Evolutionary conservation across 2,113 vertebrate species (phyloP).

Genomic region (Actinemys pallida): DNA sequence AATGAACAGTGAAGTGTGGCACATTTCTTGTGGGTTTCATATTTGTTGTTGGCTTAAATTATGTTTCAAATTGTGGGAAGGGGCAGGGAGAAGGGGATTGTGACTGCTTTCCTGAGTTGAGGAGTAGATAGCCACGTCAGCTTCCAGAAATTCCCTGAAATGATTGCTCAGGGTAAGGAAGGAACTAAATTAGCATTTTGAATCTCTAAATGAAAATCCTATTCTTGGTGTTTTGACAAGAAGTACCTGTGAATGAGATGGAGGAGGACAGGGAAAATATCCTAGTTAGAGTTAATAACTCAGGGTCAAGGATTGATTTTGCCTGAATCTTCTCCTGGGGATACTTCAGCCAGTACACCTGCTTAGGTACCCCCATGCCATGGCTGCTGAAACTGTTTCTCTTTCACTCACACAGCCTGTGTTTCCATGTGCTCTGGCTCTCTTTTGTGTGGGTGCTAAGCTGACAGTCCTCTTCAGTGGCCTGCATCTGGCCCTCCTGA

Average conservation of each 20-base stretch:
- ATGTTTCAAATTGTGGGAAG: background rate
- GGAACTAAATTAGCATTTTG: background rate
- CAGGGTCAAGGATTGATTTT: background rate
- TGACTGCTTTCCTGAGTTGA: background rate
- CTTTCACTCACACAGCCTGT: no score
- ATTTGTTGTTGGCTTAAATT: background rate
- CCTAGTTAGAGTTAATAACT: background rate
- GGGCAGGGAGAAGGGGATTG: background rate
- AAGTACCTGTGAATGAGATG: background rate
- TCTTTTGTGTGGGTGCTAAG: no score
- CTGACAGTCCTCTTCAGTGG: no score
- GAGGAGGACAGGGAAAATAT: background rate
- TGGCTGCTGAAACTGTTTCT: no score
- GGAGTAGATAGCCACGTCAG: background rate
- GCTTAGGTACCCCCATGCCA: no score
- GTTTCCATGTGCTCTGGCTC: no score
- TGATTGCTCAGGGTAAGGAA: background rate
- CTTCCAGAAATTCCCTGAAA: background rate
- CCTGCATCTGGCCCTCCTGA: background rate
- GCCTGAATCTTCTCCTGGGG: background rate
- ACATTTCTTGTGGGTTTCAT: background rate
- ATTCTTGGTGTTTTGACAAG: background rate
- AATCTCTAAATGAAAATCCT: background rate
- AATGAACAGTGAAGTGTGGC: rapidly evolving
- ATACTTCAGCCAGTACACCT: no score